phyloP scores from a whole-genome alignment of 2,797 vertebrate species.

The Dryobates pubescens region DNA sequence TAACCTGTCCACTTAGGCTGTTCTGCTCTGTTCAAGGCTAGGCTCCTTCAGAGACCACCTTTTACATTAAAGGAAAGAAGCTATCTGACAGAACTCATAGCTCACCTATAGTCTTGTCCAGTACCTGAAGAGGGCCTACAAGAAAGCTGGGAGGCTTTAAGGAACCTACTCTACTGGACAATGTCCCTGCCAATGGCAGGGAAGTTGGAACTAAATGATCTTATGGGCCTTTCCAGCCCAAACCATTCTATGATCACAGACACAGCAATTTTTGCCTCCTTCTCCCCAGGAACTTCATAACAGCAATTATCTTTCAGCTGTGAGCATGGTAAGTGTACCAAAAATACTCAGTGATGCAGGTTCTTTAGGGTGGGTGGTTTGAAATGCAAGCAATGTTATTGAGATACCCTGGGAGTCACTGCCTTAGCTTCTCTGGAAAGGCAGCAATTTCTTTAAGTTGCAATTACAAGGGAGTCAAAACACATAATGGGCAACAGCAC shows the following conservation, averaged over 20 bases:
- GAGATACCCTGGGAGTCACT: background rate
- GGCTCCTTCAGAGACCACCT: background rate
- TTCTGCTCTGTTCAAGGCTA: background rate
- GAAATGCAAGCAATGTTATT: background rate
- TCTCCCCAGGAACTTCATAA: background rate
- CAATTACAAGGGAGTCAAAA: slow-evolving; percentile 19
- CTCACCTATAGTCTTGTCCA: background rate
- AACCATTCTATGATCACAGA: no score
- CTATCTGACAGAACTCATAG: background rate
- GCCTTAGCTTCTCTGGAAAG: background rate
- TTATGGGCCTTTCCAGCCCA: no score
- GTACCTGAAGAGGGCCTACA: no score
- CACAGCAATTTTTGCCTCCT: no score
- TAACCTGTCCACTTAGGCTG: background rate
- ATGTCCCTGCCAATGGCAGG: no score
- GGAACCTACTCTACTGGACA: no score
- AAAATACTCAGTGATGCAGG: background rate
- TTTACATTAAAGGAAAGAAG: background rate
- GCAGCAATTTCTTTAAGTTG: background rate
- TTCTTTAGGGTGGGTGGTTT: background rate
- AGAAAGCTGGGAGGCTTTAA: no score
- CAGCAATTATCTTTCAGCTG: background rate
- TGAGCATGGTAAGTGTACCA: background rate
- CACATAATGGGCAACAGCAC: background rate
- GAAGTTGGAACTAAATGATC: no score